A percentile compares a stretch with the other conserved stretches of the same genome.
Evolutionary conservation across 2,888 invertebrate genomes (phyloP).

Genomic region (Eurytoma adleriae): DNA sequence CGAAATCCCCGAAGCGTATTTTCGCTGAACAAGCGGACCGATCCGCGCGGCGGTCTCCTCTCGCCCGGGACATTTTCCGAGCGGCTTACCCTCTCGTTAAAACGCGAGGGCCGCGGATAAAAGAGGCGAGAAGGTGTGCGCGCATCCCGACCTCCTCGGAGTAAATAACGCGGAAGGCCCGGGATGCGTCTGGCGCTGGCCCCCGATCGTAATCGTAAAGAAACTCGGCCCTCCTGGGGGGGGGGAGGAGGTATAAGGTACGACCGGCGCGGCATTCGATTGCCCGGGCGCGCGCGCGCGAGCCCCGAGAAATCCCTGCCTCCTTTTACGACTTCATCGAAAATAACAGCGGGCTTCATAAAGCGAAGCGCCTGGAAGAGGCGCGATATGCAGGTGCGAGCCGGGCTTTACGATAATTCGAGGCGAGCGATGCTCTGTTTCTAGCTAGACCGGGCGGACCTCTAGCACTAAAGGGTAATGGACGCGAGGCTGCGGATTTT

Average conservation of each 20-base stretch:
- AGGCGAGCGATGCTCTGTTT: conserved; percentile 33
- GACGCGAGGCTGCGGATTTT: conserved; percentile 26
- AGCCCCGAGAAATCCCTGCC: conserved; percentile 6
- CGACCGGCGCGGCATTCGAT: conserved; percentile 26
- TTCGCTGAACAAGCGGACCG: conserved; percentile 42
- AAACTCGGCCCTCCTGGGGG: conserved; percentile 8
- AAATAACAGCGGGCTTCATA: conserved; percentile 49
- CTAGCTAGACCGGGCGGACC: neutral
- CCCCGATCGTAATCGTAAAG: conserved; percentile 49
- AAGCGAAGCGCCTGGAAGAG: conserved; percentile 38
- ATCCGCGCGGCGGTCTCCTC: conserved; percentile 15
- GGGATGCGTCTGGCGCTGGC: neutral
- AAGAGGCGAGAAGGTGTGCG: neutral
- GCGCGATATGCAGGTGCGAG: conserved; percentile 29
- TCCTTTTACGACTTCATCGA: conserved; percentile 55
- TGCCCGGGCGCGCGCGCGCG: conserved; percentile 17
- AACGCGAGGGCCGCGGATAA: neutral
- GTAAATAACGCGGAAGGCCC: conserved; percentile 18
- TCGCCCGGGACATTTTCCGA: neutral
- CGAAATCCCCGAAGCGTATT: conserved; percentile 33
- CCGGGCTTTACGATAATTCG: conserved; percentile 45
- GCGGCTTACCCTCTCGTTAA: conserved; percentile 8
- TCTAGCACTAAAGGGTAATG: conserved; percentile 42
- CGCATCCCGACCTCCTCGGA: neutral
- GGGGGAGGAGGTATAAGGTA: conserved; percentile 12